phyloP scores from a whole-genome alignment of 1,140 invertebrate species.

The Berghia stephanieae region DNA sequence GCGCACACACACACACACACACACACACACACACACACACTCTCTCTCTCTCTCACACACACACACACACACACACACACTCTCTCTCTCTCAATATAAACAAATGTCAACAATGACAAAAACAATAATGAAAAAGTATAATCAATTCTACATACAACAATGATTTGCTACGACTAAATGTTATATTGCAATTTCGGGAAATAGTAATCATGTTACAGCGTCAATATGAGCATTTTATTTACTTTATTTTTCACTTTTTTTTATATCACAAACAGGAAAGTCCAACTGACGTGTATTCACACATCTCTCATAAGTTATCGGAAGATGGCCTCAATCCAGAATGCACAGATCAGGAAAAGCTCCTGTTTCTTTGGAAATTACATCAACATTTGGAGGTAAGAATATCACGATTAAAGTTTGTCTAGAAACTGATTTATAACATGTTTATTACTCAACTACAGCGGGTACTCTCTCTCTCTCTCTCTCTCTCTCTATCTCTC shows the following conservation, averaged over 20 bases:
- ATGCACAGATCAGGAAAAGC: conserved; percentile 55
- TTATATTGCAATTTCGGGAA: not conserved
- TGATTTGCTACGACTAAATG: not conserved
- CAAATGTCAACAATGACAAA: not conserved
- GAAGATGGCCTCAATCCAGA: conserved; percentile 55
- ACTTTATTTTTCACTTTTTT: not conserved
- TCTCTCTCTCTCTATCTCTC: not conserved
- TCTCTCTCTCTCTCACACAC: no score
- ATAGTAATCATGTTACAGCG: not conserved
- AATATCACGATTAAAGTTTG: not conserved
- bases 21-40: conserved; percentile 12
- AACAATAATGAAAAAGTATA: not conserved
- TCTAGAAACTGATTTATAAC: not conserved
- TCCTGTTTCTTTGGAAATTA: conserved; percentile 58
- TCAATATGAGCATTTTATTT: not conserved
- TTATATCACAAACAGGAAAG: conserved; percentile 54
- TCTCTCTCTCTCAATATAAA: not conserved
- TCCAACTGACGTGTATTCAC: conserved; percentile 43
- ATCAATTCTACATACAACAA: not conserved
- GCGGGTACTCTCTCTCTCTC: not conserved
- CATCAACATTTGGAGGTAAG: conserved; percentile 58
- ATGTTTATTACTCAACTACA: not conserved
- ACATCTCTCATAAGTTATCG: conserved; percentile 47
- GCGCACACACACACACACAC: conserved; percentile 20
- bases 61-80: conserved; percentile 10